Conservation (phyloP, 1,140 invertebrate species). For the Protaetia brevitarsis region DNA sequence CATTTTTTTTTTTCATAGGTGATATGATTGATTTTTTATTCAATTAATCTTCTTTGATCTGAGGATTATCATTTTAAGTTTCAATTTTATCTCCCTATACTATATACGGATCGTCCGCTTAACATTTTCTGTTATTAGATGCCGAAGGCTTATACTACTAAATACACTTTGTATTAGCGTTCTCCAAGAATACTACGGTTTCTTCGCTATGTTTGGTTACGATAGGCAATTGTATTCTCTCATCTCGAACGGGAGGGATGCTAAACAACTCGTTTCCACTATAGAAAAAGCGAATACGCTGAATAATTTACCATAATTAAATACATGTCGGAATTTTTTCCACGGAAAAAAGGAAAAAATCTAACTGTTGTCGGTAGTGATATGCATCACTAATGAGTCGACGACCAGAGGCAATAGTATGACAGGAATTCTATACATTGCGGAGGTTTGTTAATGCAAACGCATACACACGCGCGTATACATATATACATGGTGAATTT, state of each 20-base stretch:
- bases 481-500: neutral
- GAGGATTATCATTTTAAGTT: too few species aligned
- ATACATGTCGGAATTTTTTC: neutral
- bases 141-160: too few species aligned
- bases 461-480: too few species aligned
- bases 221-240: neutral
- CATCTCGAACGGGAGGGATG: neutral
- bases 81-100: too few species aligned
- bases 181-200: neutral
- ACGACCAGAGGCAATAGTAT: neutral
- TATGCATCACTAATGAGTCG: slow-evolving; percentile 8
- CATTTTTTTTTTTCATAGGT: too few species aligned
- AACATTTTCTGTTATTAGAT: too few species aligned
- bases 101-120: too few species aligned
- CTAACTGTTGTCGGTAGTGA: slow-evolving; percentile 1
- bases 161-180: too few species aligned
- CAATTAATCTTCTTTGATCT: too few species aligned
- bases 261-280: too few species aligned
- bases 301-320: slow-evolving; percentile 17
- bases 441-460: neutral
- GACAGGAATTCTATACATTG: neutral
- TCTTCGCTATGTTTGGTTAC: neutral
- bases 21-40: too few species aligned
- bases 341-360: neutral
- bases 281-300: neutral